Evolutionary conservation across 2,113 vertebrate genomes (phyloP).

Genomic region (Podocnemis expansa): DNA sequence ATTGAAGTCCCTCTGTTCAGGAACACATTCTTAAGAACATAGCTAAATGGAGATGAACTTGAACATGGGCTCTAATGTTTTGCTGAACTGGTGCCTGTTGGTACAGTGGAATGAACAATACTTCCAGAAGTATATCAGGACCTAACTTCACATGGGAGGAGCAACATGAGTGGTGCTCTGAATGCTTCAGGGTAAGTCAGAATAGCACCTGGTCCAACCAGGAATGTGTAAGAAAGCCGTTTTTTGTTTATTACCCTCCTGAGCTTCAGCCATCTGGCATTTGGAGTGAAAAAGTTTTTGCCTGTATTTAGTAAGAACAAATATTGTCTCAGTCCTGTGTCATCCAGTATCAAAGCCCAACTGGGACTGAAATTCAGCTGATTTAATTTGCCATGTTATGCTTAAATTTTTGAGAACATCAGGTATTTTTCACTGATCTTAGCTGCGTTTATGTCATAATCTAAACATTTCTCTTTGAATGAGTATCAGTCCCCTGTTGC

Average conservation of each 20-base stretch:
- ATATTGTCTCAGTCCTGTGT: not conserved
- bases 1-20: not conserved
- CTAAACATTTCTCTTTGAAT: not conserved
- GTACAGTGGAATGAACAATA: not conserved
- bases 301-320: not conserved
- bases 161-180: not conserved
- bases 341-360: not conserved
- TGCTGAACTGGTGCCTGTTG: not conserved
- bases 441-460: not conserved
- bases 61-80: not conserved
- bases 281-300: not conserved
- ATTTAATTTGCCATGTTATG: not conserved
- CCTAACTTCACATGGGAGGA: not conserved
- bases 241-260: not conserved
- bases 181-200: fast-evolving
- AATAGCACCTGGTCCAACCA: not conserved
- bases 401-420: not conserved
- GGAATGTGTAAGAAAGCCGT: not conserved
- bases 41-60: not conserved
- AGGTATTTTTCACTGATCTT: not conserved
- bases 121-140: fast-evolving
- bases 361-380: not conserved
- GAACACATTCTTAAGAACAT: not conserved
- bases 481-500: not conserved
- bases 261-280: not conserved